Conservation (phyloP, 2,113 vertebrate genomes). For the Ptilonorhynchus violaceus region DNA sequence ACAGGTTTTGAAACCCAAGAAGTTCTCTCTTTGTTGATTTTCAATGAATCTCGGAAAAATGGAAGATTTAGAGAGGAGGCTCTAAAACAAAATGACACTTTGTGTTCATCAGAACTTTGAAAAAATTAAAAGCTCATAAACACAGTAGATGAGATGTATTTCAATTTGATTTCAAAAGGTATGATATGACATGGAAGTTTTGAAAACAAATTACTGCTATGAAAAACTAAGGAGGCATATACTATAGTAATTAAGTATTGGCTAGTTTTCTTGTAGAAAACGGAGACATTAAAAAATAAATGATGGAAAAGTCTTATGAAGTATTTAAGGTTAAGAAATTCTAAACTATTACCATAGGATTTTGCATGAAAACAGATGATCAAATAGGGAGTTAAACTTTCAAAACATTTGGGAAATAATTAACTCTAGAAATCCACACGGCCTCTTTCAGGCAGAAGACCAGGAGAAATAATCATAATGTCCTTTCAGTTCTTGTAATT, state of each 20-base stretch:
- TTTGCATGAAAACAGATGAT: not conserved
- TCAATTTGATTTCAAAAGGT: not conserved
- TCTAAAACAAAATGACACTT: not conserved
- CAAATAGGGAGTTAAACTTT: not conserved
- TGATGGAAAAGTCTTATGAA: not conserved
- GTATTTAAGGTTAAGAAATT: not conserved
- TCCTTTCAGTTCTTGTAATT: conserved; percentile 7
- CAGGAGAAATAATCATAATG: conserved; percentile 5
- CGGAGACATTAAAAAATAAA: not conserved
- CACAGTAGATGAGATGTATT: not conserved
- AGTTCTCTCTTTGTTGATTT: not conserved
- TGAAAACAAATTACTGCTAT: not conserved
- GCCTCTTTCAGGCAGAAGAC: not conserved
- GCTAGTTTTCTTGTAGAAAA: not conserved
- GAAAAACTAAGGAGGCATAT: not conserved
- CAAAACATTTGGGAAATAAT: not conserved
- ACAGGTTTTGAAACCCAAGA: not conserved
- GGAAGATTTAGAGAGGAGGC: not conserved
- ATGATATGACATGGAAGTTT: not conserved
- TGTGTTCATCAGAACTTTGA: not conserved
- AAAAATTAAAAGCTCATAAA: not conserved
- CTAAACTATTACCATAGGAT: not conserved
- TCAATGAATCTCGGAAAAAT: not conserved
- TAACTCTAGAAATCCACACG: not conserved
- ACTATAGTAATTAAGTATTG: not conserved